Evolutionary conservation across 2,113 vertebrate genomes (phyloP).

Genomic region (Mobula birostris): DNA sequence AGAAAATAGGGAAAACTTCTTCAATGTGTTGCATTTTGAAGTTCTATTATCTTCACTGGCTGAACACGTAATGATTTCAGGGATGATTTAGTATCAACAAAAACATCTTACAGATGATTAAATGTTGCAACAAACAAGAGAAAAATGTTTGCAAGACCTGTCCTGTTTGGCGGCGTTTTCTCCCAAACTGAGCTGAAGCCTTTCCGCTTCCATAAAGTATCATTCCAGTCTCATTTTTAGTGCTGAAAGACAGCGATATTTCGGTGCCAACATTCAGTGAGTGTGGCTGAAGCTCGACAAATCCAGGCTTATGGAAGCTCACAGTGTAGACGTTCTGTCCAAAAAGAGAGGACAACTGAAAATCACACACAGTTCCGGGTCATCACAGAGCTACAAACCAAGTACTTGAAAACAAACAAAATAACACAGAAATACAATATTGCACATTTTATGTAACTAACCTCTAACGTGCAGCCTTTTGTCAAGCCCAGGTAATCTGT

Average conservation of each 20-base stretch:
- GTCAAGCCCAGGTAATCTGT: conserved; percentile 85
- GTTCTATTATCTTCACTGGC: background rate
- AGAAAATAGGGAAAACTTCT: background rate
- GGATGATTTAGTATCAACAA: background rate
- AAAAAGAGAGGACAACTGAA: conserved; percentile 34
- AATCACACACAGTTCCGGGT: background rate
- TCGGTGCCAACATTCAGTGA: conserved; percentile 69
- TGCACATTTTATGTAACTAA: conserved; percentile 47
- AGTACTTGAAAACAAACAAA: background rate
- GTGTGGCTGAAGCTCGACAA: conserved; percentile 72
- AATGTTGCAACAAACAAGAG: background rate
- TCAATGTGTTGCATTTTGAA: background rate
- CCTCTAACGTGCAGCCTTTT: conserved; percentile 88
- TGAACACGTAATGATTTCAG: background rate
- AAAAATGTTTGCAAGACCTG: conserved; percentile 57
- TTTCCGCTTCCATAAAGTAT: conserved; percentile 75
- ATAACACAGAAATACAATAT: background rate
- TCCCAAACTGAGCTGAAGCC: conserved; percentile 54
- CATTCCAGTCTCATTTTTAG: conserved; percentile 75
- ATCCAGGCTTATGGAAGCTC: conserved; percentile 83
- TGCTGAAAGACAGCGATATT: conserved; percentile 95
- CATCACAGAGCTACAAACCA: background rate
- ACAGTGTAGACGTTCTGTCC: conserved; percentile 83
- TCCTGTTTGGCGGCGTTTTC: conserved; percentile 74
- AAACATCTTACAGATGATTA: background rate